Evolutionary conservation across 2,888 invertebrate genomes (phyloP).

Genomic region (Pseudococcus viburni): DNA sequence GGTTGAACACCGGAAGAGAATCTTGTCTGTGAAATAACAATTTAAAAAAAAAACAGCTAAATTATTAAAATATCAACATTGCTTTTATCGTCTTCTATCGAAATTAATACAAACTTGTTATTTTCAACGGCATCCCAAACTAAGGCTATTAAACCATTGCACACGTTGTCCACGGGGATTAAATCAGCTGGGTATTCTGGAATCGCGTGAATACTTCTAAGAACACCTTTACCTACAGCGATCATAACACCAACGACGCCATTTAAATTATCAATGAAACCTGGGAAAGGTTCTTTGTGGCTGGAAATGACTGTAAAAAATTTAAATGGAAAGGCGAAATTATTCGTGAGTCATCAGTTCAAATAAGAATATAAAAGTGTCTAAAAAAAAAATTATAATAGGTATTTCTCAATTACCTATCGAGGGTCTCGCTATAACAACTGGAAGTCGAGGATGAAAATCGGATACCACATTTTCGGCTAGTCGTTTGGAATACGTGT

Average conservation of each 20-base stretch:
- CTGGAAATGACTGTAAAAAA: conserved; percentile 71
- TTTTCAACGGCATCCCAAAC: conserved; percentile 73
- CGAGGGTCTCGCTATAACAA: conserved; percentile 89
- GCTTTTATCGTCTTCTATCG: too few species aligned
- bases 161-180: conserved; percentile 79
- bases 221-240: conserved; percentile 75
- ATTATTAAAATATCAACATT: too few species aligned
- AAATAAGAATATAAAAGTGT: neutral
- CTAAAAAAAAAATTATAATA: too few species aligned
- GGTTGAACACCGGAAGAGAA: neutral
- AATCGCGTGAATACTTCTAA: conserved; percentile 76
- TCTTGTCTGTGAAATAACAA: neutral
- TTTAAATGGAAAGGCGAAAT: too few species aligned
- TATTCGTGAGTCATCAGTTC: neutral
- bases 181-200: conserved; percentile 76
- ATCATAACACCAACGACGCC: conserved; percentile 77
- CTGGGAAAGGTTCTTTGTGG: conserved; percentile 72
- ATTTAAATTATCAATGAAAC: conserved; percentile 82
- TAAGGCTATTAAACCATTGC: conserved; percentile 76
- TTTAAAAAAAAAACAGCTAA: too few species aligned
- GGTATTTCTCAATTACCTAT: conserved; percentile 80
- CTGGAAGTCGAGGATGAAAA: conserved; percentile 82
- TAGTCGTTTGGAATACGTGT: conserved; percentile 93
- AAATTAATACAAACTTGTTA: neutral
- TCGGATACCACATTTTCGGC: conserved; percentile 87